Evolutionary conservation across 2,797 vertebrate species (phyloP).

Genomic region (Acrossocheilus fasciatus): DNA sequence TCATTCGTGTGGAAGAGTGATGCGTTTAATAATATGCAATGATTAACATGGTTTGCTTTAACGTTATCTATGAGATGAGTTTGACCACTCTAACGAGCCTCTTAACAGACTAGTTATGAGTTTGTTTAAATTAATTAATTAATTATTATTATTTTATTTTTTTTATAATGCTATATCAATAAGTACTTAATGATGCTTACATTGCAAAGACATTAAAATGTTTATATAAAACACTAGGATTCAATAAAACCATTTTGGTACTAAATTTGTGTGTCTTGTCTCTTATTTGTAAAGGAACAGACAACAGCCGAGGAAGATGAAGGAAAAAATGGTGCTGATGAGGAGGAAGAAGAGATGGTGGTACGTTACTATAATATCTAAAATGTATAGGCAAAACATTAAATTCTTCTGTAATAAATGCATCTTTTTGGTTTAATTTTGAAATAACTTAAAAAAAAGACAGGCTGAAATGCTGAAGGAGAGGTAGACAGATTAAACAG

Average conservation of each 20-base stretch:
- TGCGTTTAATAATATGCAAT: too few species aligned
- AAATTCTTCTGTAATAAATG: neutral
- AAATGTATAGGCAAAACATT: neutral
- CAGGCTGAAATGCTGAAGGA: neutral
- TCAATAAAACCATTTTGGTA: neutral
- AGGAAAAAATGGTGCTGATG: constrained; percentile 26
- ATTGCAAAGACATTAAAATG: neutral
- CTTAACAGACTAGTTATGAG: too few species aligned
- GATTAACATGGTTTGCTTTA: too few species aligned
- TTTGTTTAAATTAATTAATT: too few species aligned
- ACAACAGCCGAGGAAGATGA: constrained; percentile 49
- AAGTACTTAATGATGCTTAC: neutral
- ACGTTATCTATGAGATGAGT: too few species aligned
- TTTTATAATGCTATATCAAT: neutral
- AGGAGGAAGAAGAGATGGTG: constrained; percentile 74
- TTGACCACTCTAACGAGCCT: too few species aligned
- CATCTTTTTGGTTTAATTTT: neutral
- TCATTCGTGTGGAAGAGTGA: too few species aligned
- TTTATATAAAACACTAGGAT: neutral
- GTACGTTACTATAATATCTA: constrained; percentile 60
- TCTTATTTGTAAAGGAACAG: constrained; percentile 26
- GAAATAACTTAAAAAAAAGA: neutral
- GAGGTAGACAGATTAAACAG: neutral
- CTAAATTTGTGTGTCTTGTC: neutral
- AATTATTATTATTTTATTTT: too few species aligned